phyloP scores from a whole-genome alignment of 1,140 invertebrate species.

The Lasioglossum albipes region DNA sequence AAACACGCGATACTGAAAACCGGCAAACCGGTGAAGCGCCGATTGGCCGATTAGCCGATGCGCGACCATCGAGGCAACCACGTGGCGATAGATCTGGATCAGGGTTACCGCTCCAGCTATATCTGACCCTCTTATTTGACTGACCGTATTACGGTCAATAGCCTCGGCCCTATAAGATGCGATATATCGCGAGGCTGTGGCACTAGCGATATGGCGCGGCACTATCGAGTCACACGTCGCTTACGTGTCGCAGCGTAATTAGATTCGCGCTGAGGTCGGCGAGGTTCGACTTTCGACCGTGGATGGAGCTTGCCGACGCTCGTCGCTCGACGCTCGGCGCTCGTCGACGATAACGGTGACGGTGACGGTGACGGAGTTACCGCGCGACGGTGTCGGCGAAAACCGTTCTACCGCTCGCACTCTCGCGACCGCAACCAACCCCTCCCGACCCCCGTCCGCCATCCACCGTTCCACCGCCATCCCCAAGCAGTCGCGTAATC shows the following conservation, averaged over 20 bases:
- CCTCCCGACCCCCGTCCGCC: too few species aligned
- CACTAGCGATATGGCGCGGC: conserved; percentile 31
- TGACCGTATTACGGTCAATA: conserved; percentile 75
- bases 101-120: conserved; percentile 78
- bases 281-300: conserved; percentile 33
- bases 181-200: conserved; percentile 25
- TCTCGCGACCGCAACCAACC: neutral
- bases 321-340: too few species aligned
- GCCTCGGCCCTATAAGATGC: conserved; percentile 64
- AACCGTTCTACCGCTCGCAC: neutral
- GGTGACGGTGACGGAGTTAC: neutral
- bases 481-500: conserved; percentile 10
- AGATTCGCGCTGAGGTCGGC: conserved; percentile 54
- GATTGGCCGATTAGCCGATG: conserved; percentile 8
- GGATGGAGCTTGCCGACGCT: neutral
- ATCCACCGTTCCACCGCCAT: neutral
- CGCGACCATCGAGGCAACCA: conserved; percentile 64
- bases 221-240: conserved; percentile 69
- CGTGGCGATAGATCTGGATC: conserved; percentile 79
- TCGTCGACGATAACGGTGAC: neutral
- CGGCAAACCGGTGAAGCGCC: neutral
- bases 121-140: conserved; percentile 79
- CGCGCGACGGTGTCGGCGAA: neutral
- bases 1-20: too few species aligned
- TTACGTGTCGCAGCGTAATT: conserved; percentile 64